Evolutionary conservation across 2,888 invertebrate species (phyloP).

Genomic region (Troglohyphantes excavatus): DNA sequence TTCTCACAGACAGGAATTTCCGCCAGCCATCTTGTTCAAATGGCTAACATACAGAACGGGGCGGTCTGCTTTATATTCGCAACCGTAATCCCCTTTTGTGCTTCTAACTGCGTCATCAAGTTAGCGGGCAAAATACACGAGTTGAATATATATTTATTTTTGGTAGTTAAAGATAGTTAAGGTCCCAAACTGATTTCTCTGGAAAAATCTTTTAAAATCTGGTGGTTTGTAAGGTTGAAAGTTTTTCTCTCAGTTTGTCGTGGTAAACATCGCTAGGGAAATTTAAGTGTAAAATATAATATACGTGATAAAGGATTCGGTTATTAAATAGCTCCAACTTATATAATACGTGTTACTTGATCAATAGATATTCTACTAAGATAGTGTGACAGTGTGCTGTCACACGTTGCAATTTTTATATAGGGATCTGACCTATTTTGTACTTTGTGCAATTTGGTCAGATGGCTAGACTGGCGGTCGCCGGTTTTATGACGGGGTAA

Average conservation of each 20-base stretch:
- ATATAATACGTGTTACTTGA: too few relatives aligned
- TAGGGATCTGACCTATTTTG: too few relatives aligned
- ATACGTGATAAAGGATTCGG: too few relatives aligned
- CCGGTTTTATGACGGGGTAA: too few relatives aligned
- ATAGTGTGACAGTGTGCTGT: too few relatives aligned
- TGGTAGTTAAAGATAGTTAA: not conserved
- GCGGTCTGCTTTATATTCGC: conserved; percentile 52
- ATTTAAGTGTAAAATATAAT: too few relatives aligned
- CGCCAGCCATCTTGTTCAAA: not conserved
- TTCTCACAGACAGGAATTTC: not conserved
- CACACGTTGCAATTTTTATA: too few relatives aligned
- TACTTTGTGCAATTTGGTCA: too few relatives aligned
- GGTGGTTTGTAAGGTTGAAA: not conserved
- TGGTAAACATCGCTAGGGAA: too few relatives aligned
- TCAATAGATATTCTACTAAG: too few relatives aligned
- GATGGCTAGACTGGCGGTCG: too few relatives aligned
- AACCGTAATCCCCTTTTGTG: conserved; percentile 25
- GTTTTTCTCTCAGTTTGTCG: not conserved
- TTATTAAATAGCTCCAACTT: too few relatives aligned
- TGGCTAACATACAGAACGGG: not conserved
- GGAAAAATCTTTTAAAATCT: not conserved
- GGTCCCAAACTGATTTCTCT: not conserved
- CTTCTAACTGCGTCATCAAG: conserved; percentile 16
- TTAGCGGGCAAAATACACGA: not conserved
- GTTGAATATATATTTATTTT: conserved; percentile 18